A percentile compares a stretch with the other conserved stretches of the same genome.
Conservation (phyloP, 30 jellyfish, hydroid and myxozoan species). For the Morbakka virulenta region DNA sequence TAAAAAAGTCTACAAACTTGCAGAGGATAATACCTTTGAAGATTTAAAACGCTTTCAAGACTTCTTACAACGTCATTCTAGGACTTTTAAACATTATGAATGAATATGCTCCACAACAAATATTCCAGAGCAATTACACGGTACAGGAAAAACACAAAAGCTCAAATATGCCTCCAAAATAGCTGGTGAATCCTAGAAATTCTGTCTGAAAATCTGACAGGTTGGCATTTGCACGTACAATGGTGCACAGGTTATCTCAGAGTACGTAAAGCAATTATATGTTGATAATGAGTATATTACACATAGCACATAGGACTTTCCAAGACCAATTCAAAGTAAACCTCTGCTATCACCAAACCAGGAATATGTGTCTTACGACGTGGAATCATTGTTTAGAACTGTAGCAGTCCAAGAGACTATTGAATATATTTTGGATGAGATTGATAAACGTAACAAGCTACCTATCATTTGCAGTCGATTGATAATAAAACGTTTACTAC, state of each 20-base stretch:
- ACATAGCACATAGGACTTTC: slow-evolving; percentile 26
- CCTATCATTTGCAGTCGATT: neutral
- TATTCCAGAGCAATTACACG: slow-evolving; percentile 17
- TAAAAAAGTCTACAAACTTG: neutral
- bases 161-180: slow-evolving; percentile 1
- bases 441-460: slow-evolving; percentile 2
- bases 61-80: slow-evolving; percentile 8
- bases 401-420: slow-evolving; percentile 28
- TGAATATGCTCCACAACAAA: too few species aligned
- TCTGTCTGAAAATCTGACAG: slow-evolving; percentile 36
- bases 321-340: neutral
- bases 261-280: slow-evolving; percentile 18
- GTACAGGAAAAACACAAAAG: slow-evolving; percentile 25
- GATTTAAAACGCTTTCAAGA: slow-evolving; percentile 12
- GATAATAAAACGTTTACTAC: neutral
- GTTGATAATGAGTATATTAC: neutral
- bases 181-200: neutral
- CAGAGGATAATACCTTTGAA: slow-evolving; percentile 17
- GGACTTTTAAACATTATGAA: slow-evolving; percentile 4
- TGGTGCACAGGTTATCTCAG: slow-evolving; percentile 34
- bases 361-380: neutral
- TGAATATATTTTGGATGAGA: slow-evolving; percentile 1
- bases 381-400: slow-evolving; percentile 8
- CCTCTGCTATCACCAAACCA: slow-evolving; percentile 3
- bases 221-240: slow-evolving; percentile 6